Conservation (phyloP, 64 coral and sea anemone genomes). For the Actinia tenebrosa region DNA sequence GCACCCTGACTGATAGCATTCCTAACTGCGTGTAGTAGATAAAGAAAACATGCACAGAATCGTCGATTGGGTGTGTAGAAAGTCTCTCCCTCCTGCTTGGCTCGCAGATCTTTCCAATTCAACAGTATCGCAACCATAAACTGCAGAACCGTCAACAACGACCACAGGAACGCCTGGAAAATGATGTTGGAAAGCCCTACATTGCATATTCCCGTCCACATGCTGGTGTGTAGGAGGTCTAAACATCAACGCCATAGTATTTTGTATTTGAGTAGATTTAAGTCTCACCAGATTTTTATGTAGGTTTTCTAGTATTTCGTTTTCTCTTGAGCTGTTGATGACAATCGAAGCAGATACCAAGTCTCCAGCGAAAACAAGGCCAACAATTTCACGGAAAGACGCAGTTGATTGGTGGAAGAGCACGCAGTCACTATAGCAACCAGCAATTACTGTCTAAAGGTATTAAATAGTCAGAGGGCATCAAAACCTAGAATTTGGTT, state of each 20-base stretch:
- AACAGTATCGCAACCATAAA: constrained; percentile 59
- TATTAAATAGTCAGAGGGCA: not conserved
- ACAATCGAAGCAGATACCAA: constrained; percentile 27
- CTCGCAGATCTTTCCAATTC: constrained; percentile 25
- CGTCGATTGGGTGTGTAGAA: constrained; percentile 22
- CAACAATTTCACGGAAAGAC: constrained; percentile 46
- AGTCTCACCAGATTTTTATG: constrained; percentile 21
- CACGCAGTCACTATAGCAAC: constrained; percentile 44
- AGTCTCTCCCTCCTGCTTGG: constrained; percentile 44
- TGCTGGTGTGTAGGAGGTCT: constrained; percentile 14
- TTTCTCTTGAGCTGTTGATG: constrained; percentile 7
- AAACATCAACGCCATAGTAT: constrained; percentile 27
- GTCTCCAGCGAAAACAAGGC: constrained; percentile 50
- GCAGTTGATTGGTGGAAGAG: constrained; percentile 44
- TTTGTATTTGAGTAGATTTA: constrained; percentile 12
- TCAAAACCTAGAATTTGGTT: no score
- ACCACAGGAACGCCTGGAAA: constrained; percentile 30
- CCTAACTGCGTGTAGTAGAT: no score
- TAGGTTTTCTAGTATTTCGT: constrained; percentile 36
- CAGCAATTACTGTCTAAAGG: constrained; percentile 39
- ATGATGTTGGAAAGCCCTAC: constrained; percentile 10
- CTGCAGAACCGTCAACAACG: constrained; percentile 26
- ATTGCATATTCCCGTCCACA: constrained; percentile 24
- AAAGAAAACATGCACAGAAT: not conserved
- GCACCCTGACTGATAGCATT: no score